Evolutionary conservation across 2,113 vertebrate species (phyloP).

Genomic region (Eulacestoma nigropectus): DNA sequence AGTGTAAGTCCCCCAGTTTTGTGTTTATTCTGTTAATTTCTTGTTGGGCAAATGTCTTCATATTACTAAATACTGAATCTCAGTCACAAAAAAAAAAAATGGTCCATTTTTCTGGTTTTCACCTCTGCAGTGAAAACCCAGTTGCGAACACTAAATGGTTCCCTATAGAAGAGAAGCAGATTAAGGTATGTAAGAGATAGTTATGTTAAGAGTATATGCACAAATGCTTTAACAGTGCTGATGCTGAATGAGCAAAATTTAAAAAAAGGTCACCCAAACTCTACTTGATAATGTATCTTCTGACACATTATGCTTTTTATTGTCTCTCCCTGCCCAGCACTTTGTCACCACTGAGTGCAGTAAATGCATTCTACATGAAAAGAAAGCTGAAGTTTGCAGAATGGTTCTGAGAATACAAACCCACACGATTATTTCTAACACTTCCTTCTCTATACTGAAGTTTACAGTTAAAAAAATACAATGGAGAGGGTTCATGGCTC

Average conservation of each 20-base stretch:
- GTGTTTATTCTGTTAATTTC: constrained; percentile 3
- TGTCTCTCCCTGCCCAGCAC: background rate
- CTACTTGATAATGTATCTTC: background rate
- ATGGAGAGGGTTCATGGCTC: background rate
- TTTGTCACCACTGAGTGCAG: background rate
- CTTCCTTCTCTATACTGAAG: background rate
- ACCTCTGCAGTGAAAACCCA: background rate
- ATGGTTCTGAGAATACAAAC: background rate
- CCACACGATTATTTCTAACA: background rate
- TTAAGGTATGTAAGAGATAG: background rate
- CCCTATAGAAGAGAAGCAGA: background rate
- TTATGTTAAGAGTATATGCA: background rate
- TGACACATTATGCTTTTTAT: background rate
- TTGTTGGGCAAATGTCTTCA: background rate
- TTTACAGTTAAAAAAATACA: background rate
- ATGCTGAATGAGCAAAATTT: background rate
- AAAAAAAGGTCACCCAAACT: background rate
- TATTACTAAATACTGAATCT: background rate
- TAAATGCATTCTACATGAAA: background rate
- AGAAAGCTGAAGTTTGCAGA: background rate
- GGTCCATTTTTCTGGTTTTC: background rate
- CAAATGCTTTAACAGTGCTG: background rate
- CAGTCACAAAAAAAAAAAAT: background rate
- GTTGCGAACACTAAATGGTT: background rate
- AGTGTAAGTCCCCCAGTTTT: background rate